Percentiles rank a stretch among this genome's conserved stretches.
Evolutionary conservation across 2,113 vertebrate genomes (phyloP).

Genomic region (Neolamprologus ventralis): DNA sequence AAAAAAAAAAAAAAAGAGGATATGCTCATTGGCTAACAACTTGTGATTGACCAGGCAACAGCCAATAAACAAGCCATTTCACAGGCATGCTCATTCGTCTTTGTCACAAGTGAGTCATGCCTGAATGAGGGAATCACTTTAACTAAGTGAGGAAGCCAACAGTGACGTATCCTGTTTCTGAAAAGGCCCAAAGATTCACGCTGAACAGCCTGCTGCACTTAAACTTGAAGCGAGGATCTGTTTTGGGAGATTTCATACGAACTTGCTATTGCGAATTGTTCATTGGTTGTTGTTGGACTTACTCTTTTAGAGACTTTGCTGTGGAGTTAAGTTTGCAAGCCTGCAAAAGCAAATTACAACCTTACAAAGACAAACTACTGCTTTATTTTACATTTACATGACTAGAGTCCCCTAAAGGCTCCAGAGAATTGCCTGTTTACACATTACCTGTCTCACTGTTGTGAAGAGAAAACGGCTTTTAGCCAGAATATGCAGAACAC

Average conservation of each 20-base stretch:
- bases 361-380: neutral
- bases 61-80: neutral
- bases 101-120: neutral
- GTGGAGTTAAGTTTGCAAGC: neutral
- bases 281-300: neutral
- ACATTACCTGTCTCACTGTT: neutral
- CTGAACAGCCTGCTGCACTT: neutral
- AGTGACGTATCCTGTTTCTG: neutral
- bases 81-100: neutral
- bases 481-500: neutral
- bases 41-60: neutral
- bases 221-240: neutral
- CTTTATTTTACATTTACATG: neutral
- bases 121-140: neutral
- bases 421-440: neutral
- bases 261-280: neutral
- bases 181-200: neutral
- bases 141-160: neutral
- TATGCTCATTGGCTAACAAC: neutral
- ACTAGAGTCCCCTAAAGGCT: neutral
- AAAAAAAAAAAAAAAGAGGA: neutral
- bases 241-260: neutral
- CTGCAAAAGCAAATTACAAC: neutral
- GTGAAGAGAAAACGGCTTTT: neutral
- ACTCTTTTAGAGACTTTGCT: neutral